These are phyloP conservation scores for Daubentonia madagascariensis DNA, from an alignment of 2,113 vertebrate genomes.

Conservation along the genomic window DNA sequence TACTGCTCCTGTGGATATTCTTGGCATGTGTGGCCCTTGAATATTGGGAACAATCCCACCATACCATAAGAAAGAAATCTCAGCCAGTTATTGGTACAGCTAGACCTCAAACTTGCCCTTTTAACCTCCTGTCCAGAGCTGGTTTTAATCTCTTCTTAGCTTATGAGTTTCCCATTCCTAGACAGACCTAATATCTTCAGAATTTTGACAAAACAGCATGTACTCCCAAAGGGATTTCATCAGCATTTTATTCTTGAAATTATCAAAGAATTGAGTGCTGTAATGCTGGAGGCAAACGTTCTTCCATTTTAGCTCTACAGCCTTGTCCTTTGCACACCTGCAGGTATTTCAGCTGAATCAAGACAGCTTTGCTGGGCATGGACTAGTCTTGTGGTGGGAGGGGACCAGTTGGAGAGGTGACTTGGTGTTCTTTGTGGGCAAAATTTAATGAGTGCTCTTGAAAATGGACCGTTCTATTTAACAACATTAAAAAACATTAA, in stretches of 20 bases:
- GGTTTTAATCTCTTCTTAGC: background rate
- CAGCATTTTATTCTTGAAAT: constrained; percentile 39
- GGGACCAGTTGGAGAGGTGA: background rate
- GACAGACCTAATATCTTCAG: background rate
- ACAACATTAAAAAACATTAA: background rate
- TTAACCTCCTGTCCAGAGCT: background rate
- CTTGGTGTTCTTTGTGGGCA: background rate
- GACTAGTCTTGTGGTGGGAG: background rate
- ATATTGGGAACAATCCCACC: background rate
- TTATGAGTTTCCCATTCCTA: background rate
- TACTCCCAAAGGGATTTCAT: constrained; percentile 21
- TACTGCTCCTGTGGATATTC: background rate
- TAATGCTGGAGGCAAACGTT: constrained; percentile 25
- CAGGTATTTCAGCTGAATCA: background rate
- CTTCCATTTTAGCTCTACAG: background rate
- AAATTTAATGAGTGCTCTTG: background rate
- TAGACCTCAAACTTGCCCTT: background rate
- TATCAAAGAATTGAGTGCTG: constrained; percentile 35
- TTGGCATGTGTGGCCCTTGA: background rate
- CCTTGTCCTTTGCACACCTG: constrained; percentile 7
- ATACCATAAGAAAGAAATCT: background rate
- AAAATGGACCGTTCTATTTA: background rate
- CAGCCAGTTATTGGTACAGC: background rate
- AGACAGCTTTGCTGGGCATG: background rate
- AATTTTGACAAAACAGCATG: constrained; percentile 6